Evolutionary conservation across 1,140 invertebrate species (phyloP), one percentile per base, ranked within the genome.

Genomic region (Apis cerana): DNA sequence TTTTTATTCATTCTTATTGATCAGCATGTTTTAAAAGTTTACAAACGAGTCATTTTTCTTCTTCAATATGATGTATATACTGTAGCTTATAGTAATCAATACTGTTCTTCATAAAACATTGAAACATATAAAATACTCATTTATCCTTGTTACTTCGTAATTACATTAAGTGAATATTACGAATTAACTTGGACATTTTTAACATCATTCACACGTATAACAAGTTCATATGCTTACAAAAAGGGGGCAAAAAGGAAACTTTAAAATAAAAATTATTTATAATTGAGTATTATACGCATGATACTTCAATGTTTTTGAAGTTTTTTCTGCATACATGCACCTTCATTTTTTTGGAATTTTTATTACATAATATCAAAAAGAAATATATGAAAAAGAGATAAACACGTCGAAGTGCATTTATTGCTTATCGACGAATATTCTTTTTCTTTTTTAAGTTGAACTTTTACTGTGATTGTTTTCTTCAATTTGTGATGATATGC

Each of bases 401-500:
- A 68, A 54, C 17, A 19, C 9, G n/a, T 69, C 17, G 13, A 54
- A 82, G 15, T 33, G 43, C 61, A 61, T 56, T 62, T n/a, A 48
- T n/a, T n/a, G 50, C 54, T 52, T 17, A 17, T 48, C 33, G 15
- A 21, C 48, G n/a, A 48, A 19, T 33, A 23, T 75, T 21, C 1
- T 23, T 48, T 23, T 52, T 33, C 10, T 23, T 59, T 17, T 70
- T 52, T 54, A 78, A 80, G 33, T 17, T 15, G 62, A 75, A 27
- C 70, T 59, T 75, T 89, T 86, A 88, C 82, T 91, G 70, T 23
- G 75, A 80, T 82, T 87, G 82, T 2, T n/a, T n/a, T 68, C 74
- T 33, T 61, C 85, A 56, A 43, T 84, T 88, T 48, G 82, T n/a
- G 88, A 58, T 43, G 82, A 62, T 43, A 93, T 91, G 56, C 92